These are phyloP conservation scores for Apomyelois bistriatella DNA, from an alignment of 2,888 invertebrate genomes.

Conservation along the genomic window DNA sequence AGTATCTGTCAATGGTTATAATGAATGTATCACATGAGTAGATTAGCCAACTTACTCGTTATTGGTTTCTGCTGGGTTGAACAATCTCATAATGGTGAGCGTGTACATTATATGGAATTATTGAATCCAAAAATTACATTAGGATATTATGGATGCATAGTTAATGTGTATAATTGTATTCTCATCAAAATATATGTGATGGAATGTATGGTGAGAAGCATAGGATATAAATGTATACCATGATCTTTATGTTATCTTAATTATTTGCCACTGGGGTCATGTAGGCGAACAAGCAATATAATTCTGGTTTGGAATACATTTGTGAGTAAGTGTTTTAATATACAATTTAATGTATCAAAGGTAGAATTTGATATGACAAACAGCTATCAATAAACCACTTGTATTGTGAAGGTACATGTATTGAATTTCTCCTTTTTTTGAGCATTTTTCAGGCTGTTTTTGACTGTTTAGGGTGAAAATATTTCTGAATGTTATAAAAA, in stretches of 20 bases:
- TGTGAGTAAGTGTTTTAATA: neutral
- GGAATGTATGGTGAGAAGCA: constrained; percentile 32
- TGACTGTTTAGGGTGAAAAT: too few species aligned
- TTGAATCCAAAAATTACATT: constrained; percentile 70
- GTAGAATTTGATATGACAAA: neutral
- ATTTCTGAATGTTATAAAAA: too few species aligned
- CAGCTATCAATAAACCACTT: too few species aligned
- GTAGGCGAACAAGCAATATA: constrained; percentile 8
- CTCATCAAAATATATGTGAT: constrained; percentile 55
- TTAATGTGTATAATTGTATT: constrained; percentile 60
- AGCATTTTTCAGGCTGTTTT: too few species aligned
- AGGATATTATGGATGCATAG: constrained; percentile 60
- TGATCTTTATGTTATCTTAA: constrained; percentile 44
- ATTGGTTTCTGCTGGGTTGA: constrained; percentile 48
- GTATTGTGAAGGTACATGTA: too few species aligned
- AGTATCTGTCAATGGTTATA: constrained; percentile 13
- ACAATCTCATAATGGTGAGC: constrained; percentile 52
- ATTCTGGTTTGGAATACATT: constrained; percentile 2
- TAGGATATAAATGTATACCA: constrained; percentile 58
- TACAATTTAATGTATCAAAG: neutral
- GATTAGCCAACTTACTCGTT: constrained; percentile 9
- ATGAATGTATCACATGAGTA: neutral
- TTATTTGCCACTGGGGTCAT: constrained; percentile 12
- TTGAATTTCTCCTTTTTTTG: too few species aligned
- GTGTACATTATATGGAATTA: constrained; percentile 57